Base-by-base conservation (phyloP, 2,888 invertebrate species). In the Drosophila trichaetosa region DNA sequence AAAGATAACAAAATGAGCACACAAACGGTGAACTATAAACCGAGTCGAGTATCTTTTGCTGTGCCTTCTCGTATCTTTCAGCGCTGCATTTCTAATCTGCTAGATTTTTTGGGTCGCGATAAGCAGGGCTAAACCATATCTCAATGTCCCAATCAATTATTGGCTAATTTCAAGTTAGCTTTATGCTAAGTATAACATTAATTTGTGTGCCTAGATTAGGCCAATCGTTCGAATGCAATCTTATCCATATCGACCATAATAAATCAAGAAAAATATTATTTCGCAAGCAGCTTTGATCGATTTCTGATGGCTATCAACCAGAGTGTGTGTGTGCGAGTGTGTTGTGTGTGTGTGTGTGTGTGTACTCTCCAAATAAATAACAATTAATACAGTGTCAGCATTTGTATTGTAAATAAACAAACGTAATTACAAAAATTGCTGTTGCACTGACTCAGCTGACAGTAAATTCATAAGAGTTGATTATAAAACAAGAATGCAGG, bases 241-340 rank as follows among this genome's bases (percentile, higher is more conserved):
- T 84, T 89, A 84, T 84, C 89, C 89, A 89, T 87, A 84, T 84
- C 83, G 75, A 11, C 36, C 5, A 4, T 16, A 16, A 46, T 46
- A 29, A n/a, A 56, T 48, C 29, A 34, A 69, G 16, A 61, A 67
- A 54, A 64, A 64, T 61, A 18, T 10, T 67, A 67, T 78, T 79
- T 69, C 67, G 64, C 76, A 80, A 80, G 42, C 75, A 56, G 46
- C 70, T 56, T 56, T 27, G 57, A 83, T 88, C 83, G 88, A 86
- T 83, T 88, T 85, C 59, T 73, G 77, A 87, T 83, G 57, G 66
- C 80, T 76, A 84, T 82, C 86, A 79, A 82, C 79, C 65, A 64
- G 70, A n/a, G 21, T n/a, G 16, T 34, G 31, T 31, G 21, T 52
- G 85, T 34, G 33, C 21, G 34, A 4, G 24, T n/a, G 40, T 29